Conservation (phyloP, 2,888 invertebrate genomes). For the Leptinotarsa tumamoca region DNA sequence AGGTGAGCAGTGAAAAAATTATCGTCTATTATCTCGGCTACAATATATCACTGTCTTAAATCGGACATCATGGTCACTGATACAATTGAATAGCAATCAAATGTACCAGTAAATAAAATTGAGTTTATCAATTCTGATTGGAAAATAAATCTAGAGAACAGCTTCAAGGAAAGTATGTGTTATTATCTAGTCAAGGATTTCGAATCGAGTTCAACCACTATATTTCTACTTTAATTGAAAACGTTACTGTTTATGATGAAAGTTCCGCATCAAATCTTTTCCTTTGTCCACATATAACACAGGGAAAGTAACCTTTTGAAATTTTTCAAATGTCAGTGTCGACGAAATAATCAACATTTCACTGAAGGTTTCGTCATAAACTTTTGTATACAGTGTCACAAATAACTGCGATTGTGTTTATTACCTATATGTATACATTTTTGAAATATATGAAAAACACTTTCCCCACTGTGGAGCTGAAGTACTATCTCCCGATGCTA, state of each 20-base stretch:
- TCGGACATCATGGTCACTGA: not conserved
- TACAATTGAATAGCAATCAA: not conserved
- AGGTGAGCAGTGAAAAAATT: too few relatives aligned
- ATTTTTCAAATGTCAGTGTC: not conserved
- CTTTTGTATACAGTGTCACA: too few relatives aligned
- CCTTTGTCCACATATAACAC: not conserved
- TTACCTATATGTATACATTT: too few relatives aligned
- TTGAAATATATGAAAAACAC: too few relatives aligned
- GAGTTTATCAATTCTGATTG: not conserved
- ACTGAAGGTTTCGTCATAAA: not conserved
- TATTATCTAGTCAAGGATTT: constrained; percentile 12
- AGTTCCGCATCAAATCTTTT: constrained; percentile 5
- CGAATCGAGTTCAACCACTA: not conserved
- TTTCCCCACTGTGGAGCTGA: too few relatives aligned
- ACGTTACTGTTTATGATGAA: constrained; percentile 7
- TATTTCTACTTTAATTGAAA: not conserved
- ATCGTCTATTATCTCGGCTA: not conserved
- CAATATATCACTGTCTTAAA: not conserved
- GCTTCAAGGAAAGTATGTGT: not conserved
- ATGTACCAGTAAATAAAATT: not conserved
- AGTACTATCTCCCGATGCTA: too few relatives aligned
- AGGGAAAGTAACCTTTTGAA: constrained; percentile 1
- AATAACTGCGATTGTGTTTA: too few relatives aligned
- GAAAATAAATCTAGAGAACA: not conserved
- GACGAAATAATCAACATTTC: not conserved